Percentiles rank a stretch among this genome's conserved stretches.
Evolutionary conservation across 2,888 invertebrate species (phyloP).

Genomic region (Volucella inanis): DNA sequence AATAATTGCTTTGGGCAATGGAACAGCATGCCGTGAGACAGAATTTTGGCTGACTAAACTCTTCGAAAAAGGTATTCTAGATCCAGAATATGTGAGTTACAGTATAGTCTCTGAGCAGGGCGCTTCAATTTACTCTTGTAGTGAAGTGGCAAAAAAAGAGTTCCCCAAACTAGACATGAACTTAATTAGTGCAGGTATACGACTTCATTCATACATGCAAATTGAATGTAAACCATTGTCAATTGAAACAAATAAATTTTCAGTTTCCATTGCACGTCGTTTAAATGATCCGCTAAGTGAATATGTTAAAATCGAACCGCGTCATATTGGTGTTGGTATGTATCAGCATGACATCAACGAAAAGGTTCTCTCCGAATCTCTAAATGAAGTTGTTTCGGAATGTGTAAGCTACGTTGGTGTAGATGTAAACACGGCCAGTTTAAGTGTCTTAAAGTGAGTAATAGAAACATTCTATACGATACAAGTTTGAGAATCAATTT

Average conservation of each 20-base stretch:
- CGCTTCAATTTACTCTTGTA: conserved; percentile 95
- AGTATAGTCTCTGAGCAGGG: conserved; percentile 96
- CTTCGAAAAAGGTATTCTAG: conserved; percentile 85
- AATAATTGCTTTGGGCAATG: conserved; percentile 95
- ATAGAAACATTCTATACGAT: background rate
- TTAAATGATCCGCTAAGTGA: conserved; percentile 96
- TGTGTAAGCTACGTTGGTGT: conserved; percentile 97
- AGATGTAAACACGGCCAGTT: conserved; percentile 94
- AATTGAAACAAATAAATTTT: conserved; percentile 53
- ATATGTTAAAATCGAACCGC: conserved; percentile 95
- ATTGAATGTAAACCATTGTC: background rate
- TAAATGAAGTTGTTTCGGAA: conserved; percentile 93
- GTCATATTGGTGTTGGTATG: conserved; percentile 97
- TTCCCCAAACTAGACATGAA: conserved; percentile 93
- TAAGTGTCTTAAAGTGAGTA: conserved; percentile 89
- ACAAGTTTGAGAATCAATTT: background rate
- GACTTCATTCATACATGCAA: background rate
- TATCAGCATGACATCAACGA: conserved; percentile 96
- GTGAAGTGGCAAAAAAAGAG: conserved; percentile 92
- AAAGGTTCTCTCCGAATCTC: conserved; percentile 88
- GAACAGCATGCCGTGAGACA: conserved; percentile 94
- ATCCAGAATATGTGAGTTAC: conserved; percentile 85
- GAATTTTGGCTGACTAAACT: conserved; percentile 88
- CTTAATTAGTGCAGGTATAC: conserved; percentile 88
- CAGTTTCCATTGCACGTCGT: conserved; percentile 92